These are phyloP conservation scores for Napeogenes sylphis DNA, from an alignment of 2,888 invertebrate genomes.

Conservation along the genomic window DNA sequence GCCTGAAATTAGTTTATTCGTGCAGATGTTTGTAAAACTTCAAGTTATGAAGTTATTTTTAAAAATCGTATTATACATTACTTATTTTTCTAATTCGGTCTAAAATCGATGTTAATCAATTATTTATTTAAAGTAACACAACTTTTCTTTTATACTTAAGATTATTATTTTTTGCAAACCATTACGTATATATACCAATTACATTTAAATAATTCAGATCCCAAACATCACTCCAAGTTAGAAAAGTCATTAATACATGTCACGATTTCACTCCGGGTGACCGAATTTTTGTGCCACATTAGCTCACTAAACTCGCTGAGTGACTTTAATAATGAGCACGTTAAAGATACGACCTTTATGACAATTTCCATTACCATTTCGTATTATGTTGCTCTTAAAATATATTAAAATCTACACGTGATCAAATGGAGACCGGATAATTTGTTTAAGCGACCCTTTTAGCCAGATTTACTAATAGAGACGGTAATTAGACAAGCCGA, in stretches of 20 bases:
- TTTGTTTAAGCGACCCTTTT: conserved; percentile 14
- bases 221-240: background rate
- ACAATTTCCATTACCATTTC: background rate
- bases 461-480: conserved; percentile 12
- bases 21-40: background rate
- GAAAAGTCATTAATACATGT: background rate
- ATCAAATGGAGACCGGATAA: conserved; percentile 12
- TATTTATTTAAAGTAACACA: background rate
- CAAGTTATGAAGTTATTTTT: background rate
- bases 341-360: background rate
- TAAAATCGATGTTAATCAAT: no score
- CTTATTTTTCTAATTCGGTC: no score
- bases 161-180: background rate
- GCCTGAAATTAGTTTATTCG: conserved; percentile 14
- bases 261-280: background rate
- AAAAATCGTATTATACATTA: no score
- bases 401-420: background rate
- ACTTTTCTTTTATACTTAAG: background rate
- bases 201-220: background rate
- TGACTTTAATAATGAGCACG: background rate
- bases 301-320: background rate
- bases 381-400: no score
- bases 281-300: background rate
- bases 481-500: conserved; percentile 10
- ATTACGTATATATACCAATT: background rate